phyloP scores from a whole-genome alignment of 2,888 invertebrate species.

The Cerceris ruficornis region DNA sequence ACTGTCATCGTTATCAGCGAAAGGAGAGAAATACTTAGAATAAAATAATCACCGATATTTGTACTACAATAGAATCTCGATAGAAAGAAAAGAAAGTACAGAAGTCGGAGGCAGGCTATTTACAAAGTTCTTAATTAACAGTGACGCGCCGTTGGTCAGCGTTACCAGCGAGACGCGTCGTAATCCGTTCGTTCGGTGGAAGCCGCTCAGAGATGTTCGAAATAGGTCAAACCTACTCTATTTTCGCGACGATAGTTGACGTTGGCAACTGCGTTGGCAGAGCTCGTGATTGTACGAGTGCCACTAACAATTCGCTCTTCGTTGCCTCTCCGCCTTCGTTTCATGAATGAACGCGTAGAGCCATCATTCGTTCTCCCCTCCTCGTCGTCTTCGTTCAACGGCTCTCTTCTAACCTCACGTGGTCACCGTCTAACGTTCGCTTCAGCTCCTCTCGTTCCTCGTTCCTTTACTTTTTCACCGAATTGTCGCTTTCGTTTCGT shows the following conservation, averaged over 20 bases:
- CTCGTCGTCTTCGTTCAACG: conserved; percentile 3
- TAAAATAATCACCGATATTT: too few relatives aligned
- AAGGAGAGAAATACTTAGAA: too few relatives aligned
- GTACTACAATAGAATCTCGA: too few relatives aligned
- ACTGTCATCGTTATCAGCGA: too few relatives aligned
- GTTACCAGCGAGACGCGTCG: conserved; percentile 8
- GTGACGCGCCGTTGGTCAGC: conserved; percentile 7
- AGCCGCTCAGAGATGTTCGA: conserved; percentile 17
- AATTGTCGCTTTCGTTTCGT: not conserved
- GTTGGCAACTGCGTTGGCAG: conserved; percentile 58
- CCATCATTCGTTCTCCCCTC: conserved; percentile 54
- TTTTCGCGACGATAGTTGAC: conserved; percentile 55
- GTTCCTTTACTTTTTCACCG: not conserved
- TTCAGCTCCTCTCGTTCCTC: not conserved
- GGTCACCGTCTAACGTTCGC: conserved; percentile 51
- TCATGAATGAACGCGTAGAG: conserved; percentile 75
- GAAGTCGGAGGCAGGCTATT: not conserved
- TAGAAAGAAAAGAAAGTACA: too few relatives aligned
- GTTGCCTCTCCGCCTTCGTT: conserved; percentile 60
- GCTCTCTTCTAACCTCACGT: conserved; percentile 23
- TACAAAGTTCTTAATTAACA: conserved; percentile 40
- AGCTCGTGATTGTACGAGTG: conserved; percentile 56
- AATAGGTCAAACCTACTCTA: conserved; percentile 54
- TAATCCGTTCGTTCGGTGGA: conserved; percentile 6
- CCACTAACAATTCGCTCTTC: conserved; percentile 60